phyloP scores from a whole-genome alignment of 2,888 invertebrate genomes.

The Arctia plantaginis region DNA sequence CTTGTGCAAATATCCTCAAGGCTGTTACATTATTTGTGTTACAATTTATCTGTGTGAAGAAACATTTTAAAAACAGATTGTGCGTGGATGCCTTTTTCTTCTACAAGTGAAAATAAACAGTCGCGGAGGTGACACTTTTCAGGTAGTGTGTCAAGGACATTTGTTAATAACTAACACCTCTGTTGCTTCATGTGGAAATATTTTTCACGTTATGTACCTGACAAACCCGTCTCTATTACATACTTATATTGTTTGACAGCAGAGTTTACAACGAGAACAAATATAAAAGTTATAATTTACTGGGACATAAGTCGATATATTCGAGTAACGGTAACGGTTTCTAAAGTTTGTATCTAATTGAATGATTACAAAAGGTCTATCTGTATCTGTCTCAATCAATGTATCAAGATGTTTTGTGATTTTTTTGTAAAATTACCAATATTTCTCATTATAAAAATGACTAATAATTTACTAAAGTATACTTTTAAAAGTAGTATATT shows the following conservation, averaged over 20 bases:
- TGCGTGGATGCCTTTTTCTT: conserved; percentile 42
- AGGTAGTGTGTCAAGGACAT: conserved; percentile 57
- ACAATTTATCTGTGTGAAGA: conserved; percentile 32
- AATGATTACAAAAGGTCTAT: no score
- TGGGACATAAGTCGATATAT: neutral
- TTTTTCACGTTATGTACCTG: neutral
- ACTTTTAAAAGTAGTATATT: neutral
- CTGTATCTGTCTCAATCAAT: no score
- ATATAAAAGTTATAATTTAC: neutral
- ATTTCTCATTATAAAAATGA: neutral
- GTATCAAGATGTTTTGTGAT: neutral
- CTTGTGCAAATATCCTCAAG: conserved; percentile 36
- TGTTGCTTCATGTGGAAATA: neutral
- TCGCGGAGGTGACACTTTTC: conserved; percentile 43
- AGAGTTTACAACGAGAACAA: neutral
- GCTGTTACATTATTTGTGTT: conserved; percentile 32
- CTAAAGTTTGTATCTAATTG: neutral
- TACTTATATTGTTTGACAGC: neutral
- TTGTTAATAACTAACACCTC: neutral
- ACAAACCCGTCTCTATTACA: neutral
- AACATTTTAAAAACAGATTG: conserved; percentile 27
- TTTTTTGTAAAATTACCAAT: neutral
- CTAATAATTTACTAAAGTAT: no score
- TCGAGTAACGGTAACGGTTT: neutral
- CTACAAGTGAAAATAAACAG: conserved; percentile 46